Evolutionary conservation across 1,140 invertebrate genomes (phyloP).

Genomic region (Saccostrea echinata): DNA sequence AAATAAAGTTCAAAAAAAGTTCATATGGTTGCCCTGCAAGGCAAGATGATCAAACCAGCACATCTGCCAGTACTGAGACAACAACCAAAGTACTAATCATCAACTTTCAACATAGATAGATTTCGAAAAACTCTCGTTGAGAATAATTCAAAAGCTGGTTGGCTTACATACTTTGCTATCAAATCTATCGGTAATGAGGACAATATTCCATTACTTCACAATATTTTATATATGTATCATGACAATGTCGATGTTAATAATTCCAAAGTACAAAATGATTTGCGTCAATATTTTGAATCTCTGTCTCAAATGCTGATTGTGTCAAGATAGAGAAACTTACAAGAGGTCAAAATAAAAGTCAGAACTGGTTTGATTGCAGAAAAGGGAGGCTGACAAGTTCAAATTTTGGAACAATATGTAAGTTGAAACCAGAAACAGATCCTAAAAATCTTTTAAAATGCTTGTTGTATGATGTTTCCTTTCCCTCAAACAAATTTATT

Average conservation of each 20-base stretch:
- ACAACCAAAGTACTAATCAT: neutral
- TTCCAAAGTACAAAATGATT: conserved; percentile 2
- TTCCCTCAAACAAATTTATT: neutral
- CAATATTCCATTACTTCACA: conserved; percentile 15
- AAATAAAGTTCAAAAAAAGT: neutral
- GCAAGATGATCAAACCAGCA: conserved; percentile 17
- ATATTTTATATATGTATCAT: conserved; percentile 9
- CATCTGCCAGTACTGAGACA: neutral
- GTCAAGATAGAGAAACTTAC: conserved; percentile 35
- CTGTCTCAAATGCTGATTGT: neutral
- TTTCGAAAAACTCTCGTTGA: neutral
- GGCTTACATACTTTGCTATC: conserved; percentile 12
- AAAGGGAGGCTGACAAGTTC: conserved; percentile 30
- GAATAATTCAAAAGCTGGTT: too few species aligned
- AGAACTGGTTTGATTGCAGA: neutral
- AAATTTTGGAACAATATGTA: conserved; percentile 34
- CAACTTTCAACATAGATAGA: neutral
- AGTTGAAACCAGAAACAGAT: neutral
- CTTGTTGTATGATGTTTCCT: neutral
- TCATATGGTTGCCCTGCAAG: neutral
- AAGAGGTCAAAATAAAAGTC: conserved; percentile 29
- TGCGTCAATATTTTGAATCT: neutral
- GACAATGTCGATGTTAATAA: neutral
- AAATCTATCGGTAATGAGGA: neutral
- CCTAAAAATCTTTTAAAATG: conserved; percentile 34